Evolutionary conservation across 1,140 invertebrate genomes (phyloP), one percentile per base, ranked within the genome.

Genomic region (Ostrea edulis): DNA sequence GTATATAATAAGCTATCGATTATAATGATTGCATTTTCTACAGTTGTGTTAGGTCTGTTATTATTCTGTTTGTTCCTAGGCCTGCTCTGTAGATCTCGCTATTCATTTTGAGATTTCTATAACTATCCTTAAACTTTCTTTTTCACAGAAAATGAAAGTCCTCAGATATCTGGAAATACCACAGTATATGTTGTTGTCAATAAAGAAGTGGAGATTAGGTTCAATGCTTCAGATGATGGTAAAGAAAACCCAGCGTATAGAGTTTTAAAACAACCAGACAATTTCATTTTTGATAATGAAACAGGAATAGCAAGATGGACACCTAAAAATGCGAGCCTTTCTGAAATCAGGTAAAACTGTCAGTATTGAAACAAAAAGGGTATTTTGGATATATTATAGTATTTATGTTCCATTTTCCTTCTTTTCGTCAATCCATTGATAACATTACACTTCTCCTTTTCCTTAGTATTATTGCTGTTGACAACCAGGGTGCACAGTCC

Each of bases 251-350:
- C 35, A 12, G 17, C 17, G 12, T 82, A 82, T 22, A 77, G 29
- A 35, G 25, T 87, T 17, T 53, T 65, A 44, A 29, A 83, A 35
- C 81, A 81, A 87, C 17, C 22, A 1, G 22, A 17, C 20, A 8
- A 22, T 53, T 83, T 87, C n/a, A 0, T 2, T 25, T 52, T 82
- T 35, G 22, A 87, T 22, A 53, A n/a, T 83, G 29, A 54, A 20
- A 71, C 55, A 5, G 82, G 82, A 62, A 83, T 65, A 29, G 25
- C 82, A 20, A 87, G 54, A 54, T 87, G 86, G 86, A 87, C 22
- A 53, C 86, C 86, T 22, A 14, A 20, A 22, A 53, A 54, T 52
- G 14, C 58, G 2, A 84, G 68, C 62, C 14, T 81, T 25, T 55
- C 62, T 29, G 82, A 71, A 44, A 87, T 87, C n/a, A 55, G 71